Base-by-base conservation (phyloP, 2,888 invertebrate genomes). In the Lingula anatina region DNA sequence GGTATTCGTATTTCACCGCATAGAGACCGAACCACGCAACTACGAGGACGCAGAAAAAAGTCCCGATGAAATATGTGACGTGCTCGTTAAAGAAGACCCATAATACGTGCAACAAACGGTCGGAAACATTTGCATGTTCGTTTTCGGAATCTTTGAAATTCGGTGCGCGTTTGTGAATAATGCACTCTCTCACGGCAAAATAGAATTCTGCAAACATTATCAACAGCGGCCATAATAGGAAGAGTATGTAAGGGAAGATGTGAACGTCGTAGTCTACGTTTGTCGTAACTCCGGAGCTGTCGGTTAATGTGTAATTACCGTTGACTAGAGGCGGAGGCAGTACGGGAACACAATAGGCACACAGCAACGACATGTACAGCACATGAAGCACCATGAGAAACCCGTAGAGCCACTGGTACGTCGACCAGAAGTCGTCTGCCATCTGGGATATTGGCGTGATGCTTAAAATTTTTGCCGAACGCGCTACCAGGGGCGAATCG, bases 1-100 rank as follows among this genome's bases (percentile, higher is more conserved):
- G 68, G 47, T 59, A 56, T 0, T 25, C 31, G 31, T 31, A 9
- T 31, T 31, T 15, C 31, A 31, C 9, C 9, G 15, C 31, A 31
- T 31, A 31, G 9, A 31, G 15, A 31, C 9, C 15, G 31, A 31
- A 31, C 31, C 31, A 31, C 9, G 15, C 31, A 9, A 31, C 9
- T 12, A 31, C 31, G 15, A 31, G 15, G 31, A 31, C 15, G 31
- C 9, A 9, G 15, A 31, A 31, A 15, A 31, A 12, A 9, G 15
- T 9, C 9, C 31, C 31, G 31, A 31, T 12, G 9, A 9, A 9
- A 31, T 15, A 12, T 31, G 31, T 12, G 15, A 31, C 9, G n/a
- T n/a, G n/a, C n/a, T n/a, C n/a, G n/a, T n/a, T n/a, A n/a, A n/a
- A n/a, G 9, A 31, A 31, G 15, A 12, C 9, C 9, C 9, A 12